Conservation (phyloP, 2,888 invertebrate species). For the Portevinia maculata region DNA sequence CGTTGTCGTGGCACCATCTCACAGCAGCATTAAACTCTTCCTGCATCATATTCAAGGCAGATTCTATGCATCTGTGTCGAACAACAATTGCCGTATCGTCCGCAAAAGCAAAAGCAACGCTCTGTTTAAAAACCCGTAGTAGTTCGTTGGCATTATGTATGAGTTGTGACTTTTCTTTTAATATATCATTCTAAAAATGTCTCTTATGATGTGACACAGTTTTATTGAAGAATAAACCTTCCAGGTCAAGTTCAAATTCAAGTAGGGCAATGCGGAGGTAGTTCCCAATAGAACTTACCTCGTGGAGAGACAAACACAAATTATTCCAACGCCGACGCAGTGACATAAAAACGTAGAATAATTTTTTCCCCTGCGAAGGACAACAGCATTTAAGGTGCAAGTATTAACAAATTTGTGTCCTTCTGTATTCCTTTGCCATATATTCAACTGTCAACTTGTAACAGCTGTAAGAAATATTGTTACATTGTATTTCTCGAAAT, state of each 20-base stretch:
- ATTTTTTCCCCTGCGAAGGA: not conserved
- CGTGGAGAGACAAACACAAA: not conserved
- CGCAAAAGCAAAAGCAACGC: no score
- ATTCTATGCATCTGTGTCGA: no score
- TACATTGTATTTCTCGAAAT: no score
- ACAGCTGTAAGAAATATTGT: no score
- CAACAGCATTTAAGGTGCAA: not conserved
- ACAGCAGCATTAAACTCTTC: no score
- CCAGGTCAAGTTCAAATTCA: conserved; percentile 45
- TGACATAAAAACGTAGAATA: conserved; percentile 40
- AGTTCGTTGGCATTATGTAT: not conserved
- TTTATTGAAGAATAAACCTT: conserved; percentile 12
- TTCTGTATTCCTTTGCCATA: not conserved
- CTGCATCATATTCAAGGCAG: no score
- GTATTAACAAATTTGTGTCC: no score
- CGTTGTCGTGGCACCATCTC: no score
- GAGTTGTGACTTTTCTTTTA: not conserved
- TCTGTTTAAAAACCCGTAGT: no score
- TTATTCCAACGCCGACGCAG: conserved; percentile 40
- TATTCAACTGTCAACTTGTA: no score
- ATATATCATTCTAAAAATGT: not conserved
- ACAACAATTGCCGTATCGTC: no score
- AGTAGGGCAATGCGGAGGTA: conserved; percentile 31
- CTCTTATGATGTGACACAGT: not conserved
- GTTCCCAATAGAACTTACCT: not conserved